Percentiles rank a stretch among this genome's conserved stretches.
These are phyloP conservation scores for Semaprochilodus insignis DNA, from an alignment of 2,797 vertebrate genomes.

Conservation along the genomic window DNA sequence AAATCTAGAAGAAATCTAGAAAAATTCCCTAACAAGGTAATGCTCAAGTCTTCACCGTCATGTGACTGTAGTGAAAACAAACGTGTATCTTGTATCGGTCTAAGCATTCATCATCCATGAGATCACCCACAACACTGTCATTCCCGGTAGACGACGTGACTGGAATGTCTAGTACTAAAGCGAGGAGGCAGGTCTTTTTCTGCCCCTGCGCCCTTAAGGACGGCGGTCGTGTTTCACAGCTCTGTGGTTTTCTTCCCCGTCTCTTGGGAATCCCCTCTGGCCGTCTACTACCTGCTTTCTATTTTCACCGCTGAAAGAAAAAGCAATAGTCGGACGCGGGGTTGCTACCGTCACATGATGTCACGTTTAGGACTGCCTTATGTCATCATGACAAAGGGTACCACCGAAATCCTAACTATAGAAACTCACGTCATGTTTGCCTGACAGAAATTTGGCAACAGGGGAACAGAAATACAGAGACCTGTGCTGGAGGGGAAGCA, in stretches of 20 bases:
- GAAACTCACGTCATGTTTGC: background rate
- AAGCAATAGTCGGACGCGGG: background rate
- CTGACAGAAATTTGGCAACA: background rate
- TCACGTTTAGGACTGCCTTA: background rate
- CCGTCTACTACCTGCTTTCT: background rate
- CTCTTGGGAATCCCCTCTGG: slow-evolving; percentile 1
- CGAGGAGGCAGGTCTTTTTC: background rate
- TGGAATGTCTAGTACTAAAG: background rate
- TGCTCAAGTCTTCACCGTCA: too few species aligned
- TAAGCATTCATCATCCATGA: background rate
- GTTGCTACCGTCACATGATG: background rate
- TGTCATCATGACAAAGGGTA: background rate
- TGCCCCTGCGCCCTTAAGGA: too few species aligned
- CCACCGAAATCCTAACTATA: slow-evolving; percentile 11
- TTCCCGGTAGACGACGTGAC: background rate
- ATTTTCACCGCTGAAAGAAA: background rate
- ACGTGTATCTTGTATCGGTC: background rate
- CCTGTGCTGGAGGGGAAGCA: background rate
- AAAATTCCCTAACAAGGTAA: too few species aligned
- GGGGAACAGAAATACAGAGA: background rate
- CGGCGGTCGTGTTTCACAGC: background rate
- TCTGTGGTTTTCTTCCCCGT: background rate
- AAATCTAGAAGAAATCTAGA: too few species aligned
- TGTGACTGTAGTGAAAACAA: background rate
- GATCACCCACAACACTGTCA: background rate